phyloP scores from a whole-genome alignment of 30 jellyfish, hydroid and myxozoan genomes.

The Turritopsis rubra region DNA sequence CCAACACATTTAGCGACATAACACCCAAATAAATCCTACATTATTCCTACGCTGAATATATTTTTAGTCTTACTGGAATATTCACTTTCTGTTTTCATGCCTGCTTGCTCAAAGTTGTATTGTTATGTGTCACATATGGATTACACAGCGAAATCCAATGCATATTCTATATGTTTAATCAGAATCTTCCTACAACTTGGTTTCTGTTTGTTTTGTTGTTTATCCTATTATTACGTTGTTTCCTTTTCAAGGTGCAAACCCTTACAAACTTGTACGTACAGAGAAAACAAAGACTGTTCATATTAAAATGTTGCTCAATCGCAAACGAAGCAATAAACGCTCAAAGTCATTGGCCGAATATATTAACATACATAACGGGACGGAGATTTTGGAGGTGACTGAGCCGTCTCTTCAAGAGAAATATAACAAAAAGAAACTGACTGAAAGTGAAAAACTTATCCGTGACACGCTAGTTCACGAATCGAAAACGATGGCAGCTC shows the following conservation, averaged over 20 bases:
- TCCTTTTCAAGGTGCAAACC: slow-evolving; percentile 72
- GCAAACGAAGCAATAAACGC: slow-evolving; percentile 28
- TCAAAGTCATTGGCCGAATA: slow-evolving; percentile 30
- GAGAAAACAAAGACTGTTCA: slow-evolving; percentile 58
- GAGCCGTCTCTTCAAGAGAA: neutral
- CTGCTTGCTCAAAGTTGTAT: no score
- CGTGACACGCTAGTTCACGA: slow-evolving; percentile 85
- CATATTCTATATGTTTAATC: no score
- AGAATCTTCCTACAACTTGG: neutral
- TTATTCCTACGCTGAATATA: no score
- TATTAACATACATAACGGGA: neutral
- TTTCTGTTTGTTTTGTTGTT: neutral
- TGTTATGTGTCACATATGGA: no score
- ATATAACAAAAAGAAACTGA: slow-evolving; percentile 31
- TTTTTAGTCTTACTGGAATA: no score
- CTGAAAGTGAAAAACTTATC: slow-evolving; percentile 73
- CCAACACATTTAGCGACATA: no score
- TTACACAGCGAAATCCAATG: no score
- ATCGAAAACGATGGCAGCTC: slow-evolving; percentile 70
- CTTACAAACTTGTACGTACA: slow-evolving; percentile 40
- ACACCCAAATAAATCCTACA: no score
- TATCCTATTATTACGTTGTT: neutral
- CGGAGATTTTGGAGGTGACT: neutral
- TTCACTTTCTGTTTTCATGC: no score
- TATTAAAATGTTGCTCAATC: slow-evolving; percentile 60